Conservation (phyloP, 2,113 vertebrate species). For the Stegostoma tigrinum region DNA sequence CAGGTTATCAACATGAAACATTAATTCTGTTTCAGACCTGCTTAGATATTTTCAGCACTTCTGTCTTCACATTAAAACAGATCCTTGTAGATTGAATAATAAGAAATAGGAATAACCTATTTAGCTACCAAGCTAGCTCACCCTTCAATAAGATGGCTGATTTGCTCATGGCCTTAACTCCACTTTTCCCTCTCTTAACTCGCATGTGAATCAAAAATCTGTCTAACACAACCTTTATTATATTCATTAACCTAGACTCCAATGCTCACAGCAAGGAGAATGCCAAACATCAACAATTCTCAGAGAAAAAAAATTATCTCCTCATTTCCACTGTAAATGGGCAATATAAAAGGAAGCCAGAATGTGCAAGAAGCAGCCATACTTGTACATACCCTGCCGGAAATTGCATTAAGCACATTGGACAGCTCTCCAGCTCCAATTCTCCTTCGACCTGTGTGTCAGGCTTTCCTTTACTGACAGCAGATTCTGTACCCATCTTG, state of each 20-base stretch:
- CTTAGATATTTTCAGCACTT: neutral
- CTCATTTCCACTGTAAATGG: neutral
- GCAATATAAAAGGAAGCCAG: neutral
- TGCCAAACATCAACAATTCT: neutral
- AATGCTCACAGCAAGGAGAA: neutral
- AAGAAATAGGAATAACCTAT: too few species aligned
- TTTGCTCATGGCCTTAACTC: neutral
- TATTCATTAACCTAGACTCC: neutral
- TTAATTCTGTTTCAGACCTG: neutral
- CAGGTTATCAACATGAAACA: neutral
- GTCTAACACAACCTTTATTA: neutral
- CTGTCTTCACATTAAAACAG: neutral
- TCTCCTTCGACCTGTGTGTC: constrained; percentile 28
- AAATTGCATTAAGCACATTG: constrained; percentile 69
- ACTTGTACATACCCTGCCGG: constrained; percentile 56
- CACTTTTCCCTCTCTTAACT: neutral
- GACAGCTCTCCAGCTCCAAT: constrained; percentile 59
- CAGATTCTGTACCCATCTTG: neutral
- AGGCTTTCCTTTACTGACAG: neutral
- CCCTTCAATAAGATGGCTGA: neutral
- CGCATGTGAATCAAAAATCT: neutral
- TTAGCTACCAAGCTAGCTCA: too few species aligned
- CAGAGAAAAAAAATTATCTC: neutral
- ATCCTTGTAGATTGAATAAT: too few species aligned
- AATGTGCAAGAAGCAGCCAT: neutral